Evolutionary conservation across 37 sponge, comb jelly and placozoan species (phyloP).

Genomic region (Halisarca cf. caerulea): DNA sequence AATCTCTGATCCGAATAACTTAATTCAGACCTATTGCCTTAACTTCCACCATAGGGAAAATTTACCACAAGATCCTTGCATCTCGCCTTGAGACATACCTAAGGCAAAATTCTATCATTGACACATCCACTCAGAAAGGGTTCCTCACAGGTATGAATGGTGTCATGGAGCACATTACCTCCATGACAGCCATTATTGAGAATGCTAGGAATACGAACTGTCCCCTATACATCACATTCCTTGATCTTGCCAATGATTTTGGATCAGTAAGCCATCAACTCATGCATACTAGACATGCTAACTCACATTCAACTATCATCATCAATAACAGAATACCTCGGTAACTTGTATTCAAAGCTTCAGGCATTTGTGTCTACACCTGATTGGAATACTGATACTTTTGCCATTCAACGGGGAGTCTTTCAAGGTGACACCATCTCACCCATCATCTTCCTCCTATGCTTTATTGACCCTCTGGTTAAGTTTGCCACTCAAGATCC

Average conservation of each 20-base stretch:
- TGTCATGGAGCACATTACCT: background rate
- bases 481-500: background rate
- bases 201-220: background rate
- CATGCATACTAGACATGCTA: background rate
- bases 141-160: constrained; percentile 13
- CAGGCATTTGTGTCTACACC: background rate
- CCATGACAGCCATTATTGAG: constrained; percentile 1
- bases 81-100: background rate
- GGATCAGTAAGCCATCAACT: background rate
- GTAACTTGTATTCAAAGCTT: background rate
- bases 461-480: constrained; percentile 1
- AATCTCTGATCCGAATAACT: background rate
- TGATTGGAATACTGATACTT: background rate
- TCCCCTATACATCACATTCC: background rate
- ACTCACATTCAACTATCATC: background rate
- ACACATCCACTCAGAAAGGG: constrained; percentile 5
- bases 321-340: too few species aligned
- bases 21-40: constrained; percentile 25
- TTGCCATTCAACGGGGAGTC: background rate
- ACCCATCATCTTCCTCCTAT: constrained; percentile 20
- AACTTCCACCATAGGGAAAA: constrained; percentile 21
- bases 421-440: constrained; percentile 20
- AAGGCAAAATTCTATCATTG: background rate
- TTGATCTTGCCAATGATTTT: constrained; percentile 2
- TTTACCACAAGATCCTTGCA: constrained; percentile 29